Evolutionary conservation across 2,888 invertebrate genomes (phyloP).

Genomic region (Pseudanteris insignis): DNA sequence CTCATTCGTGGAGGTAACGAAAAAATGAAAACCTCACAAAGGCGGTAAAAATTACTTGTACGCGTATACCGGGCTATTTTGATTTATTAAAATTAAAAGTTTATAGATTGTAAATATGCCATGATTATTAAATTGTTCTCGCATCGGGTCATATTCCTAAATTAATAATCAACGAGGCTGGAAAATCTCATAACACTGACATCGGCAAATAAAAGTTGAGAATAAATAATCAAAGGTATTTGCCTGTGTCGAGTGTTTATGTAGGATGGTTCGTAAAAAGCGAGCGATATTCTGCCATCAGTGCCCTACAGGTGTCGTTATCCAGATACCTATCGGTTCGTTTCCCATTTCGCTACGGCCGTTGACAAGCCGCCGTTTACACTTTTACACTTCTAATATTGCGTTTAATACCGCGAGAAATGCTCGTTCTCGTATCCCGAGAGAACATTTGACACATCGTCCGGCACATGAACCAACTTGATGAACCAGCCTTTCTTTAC

Average conservation of each 20-base stretch:
- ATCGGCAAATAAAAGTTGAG: slow-evolving; percentile 32
- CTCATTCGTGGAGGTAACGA: too few relatives aligned
- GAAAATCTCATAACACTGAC: slow-evolving; percentile 29
- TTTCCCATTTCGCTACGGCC: slow-evolving; percentile 55
- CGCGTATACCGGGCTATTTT: too few relatives aligned
- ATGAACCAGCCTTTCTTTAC: slow-evolving; percentile 32
- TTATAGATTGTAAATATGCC: slow-evolving; percentile 23
- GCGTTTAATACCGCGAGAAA: slow-evolving; percentile 50
- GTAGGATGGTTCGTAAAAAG: slow-evolving; percentile 55
- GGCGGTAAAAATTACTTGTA: too few relatives aligned
- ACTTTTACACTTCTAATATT: slow-evolving; percentile 62
- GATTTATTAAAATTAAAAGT: slow-evolving; percentile 24
- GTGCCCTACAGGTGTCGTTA: slow-evolving; percentile 58
- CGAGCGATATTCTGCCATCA: slow-evolving; percentile 61
- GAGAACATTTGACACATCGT: slow-evolving; percentile 41
- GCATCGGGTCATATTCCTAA: slow-evolving; percentile 20
- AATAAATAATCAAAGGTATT: slow-evolving; percentile 42
- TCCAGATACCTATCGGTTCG: slow-evolving; percentile 50
- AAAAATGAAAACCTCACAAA: too few relatives aligned
- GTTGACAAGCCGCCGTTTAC: slow-evolving; percentile 51
- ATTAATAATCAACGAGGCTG: slow-evolving; percentile 27
- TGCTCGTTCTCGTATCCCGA: slow-evolving; percentile 34
- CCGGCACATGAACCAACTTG: slow-evolving; percentile 3
- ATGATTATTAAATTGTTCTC: slow-evolving; percentile 19
- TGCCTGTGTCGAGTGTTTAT: slow-evolving; percentile 50